phyloP scores from a whole-genome alignment of 1,140 invertebrate species.

The Schlechtendalia chinensis region DNA sequence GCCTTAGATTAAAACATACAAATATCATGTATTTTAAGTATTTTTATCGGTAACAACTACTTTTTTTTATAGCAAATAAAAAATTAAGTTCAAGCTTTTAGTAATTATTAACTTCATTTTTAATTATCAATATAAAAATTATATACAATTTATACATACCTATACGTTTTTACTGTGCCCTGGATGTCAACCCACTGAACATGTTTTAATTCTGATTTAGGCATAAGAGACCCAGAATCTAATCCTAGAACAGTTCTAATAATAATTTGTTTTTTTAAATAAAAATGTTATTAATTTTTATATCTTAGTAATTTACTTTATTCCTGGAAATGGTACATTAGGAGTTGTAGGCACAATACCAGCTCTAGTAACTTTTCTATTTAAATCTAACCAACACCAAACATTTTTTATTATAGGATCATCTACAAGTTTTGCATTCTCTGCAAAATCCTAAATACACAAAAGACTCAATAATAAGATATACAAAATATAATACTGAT shows the following conservation, averaged over 20 bases:
- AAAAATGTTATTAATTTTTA: background rate
- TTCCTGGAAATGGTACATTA: constrained; percentile 68
- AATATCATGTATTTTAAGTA: no score
- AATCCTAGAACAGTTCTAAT: constrained; percentile 62
- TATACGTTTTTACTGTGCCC: constrained; percentile 58
- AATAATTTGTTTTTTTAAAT: background rate
- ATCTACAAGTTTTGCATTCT: constrained; percentile 68
- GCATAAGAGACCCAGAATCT: constrained; percentile 56
- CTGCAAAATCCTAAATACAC: constrained; percentile 57
- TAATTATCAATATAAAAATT: no score
- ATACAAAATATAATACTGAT: background rate
- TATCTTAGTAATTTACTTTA: constrained; percentile 54
- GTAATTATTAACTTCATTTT: no score
- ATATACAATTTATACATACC: constrained; percentile 55
- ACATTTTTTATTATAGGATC: constrained; percentile 64
- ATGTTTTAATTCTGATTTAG: constrained; percentile 61
- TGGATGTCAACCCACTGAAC: constrained; percentile 60
- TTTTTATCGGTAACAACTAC: no score
- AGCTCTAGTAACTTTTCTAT: constrained; percentile 68
- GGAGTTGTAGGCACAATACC: constrained; percentile 61
- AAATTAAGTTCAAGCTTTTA: no score
- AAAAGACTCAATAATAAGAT: background rate
- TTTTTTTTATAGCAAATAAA: no score
- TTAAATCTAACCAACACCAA: constrained; percentile 75
- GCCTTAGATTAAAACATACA: no score